Evolutionary conservation across 2,797 vertebrate species (phyloP).

Genomic region (Caiman crocodilus): DNA sequence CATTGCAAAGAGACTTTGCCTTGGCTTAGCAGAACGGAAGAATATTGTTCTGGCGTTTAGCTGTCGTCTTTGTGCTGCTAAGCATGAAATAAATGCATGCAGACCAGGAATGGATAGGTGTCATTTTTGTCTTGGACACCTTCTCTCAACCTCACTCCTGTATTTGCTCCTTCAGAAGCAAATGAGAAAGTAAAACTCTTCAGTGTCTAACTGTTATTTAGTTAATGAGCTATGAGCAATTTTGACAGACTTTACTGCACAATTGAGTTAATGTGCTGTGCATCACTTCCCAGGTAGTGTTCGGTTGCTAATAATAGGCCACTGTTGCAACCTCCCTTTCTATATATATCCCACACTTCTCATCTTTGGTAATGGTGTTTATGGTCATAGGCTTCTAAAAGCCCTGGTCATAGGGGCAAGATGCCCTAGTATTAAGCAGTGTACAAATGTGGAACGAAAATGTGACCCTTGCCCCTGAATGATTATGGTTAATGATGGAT

Average conservation of each 20-base stretch:
- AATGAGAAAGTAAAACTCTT: background rate
- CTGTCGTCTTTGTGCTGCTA: background rate
- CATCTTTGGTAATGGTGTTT: background rate
- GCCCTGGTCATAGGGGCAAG: too few species aligned
- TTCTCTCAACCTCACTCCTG: background rate
- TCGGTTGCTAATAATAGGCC: background rate
- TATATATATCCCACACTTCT: background rate
- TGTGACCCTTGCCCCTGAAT: too few species aligned
- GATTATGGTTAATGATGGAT: too few species aligned
- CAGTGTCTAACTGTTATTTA: background rate
- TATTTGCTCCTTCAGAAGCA: background rate
- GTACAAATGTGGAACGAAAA: too few species aligned
- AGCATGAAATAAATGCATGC: background rate
- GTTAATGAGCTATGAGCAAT: background rate
- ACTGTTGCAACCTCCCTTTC: background rate
- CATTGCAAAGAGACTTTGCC: background rate
- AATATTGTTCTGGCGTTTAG: background rate
- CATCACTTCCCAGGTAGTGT: background rate
- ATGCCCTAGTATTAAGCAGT: too few species aligned
- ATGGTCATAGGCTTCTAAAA: too few species aligned
- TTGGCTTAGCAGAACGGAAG: background rate
- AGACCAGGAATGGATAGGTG: background rate
- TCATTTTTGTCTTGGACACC: background rate
- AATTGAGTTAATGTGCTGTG: background rate
- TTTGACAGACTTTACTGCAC: background rate